Percentiles rank a stretch among this genome's conserved stretches.
Conservation (phyloP, 2,888 invertebrate species). For the Cheilosia variabilis region DNA sequence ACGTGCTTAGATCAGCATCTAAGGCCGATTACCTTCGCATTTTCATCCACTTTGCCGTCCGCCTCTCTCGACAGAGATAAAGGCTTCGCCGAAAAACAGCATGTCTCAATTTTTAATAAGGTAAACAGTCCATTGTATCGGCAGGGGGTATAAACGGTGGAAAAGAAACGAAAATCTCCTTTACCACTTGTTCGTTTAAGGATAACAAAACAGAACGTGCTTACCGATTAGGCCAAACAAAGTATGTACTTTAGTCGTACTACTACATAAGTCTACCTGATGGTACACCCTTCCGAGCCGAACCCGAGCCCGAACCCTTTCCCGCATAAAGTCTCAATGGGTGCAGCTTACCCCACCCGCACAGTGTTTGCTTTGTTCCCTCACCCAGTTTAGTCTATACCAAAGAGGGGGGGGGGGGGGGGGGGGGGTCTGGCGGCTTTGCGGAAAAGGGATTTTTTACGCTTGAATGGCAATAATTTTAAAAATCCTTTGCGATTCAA, state of each 20-base stretch:
- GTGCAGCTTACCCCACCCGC: slow-evolving; percentile 15
- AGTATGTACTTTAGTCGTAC: slow-evolving; percentile 51
- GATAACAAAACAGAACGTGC: slow-evolving; percentile 74
- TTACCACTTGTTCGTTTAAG: slow-evolving; percentile 72
- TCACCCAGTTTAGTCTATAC: not conserved
- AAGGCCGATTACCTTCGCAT: slow-evolving; percentile 47
- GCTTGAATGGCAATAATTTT: slow-evolving; percentile 82
- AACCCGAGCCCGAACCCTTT: slow-evolving; percentile 33
- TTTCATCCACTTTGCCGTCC: slow-evolving; percentile 11
- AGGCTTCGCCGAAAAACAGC: slow-evolving; percentile 13
- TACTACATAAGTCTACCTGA: slow-evolving; percentile 46
- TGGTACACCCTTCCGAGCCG: slow-evolving; percentile 28
- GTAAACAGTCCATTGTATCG: slow-evolving; percentile 63
- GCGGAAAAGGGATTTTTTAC: slow-evolving; percentile 78
- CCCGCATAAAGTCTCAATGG: slow-evolving; percentile 13
- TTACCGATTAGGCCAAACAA: slow-evolving; percentile 72
- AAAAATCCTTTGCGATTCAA: slow-evolving; percentile 83
- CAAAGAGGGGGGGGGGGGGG: slow-evolving; percentile 13
- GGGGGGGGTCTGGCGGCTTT: no score
- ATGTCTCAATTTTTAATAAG: slow-evolving; percentile 74
- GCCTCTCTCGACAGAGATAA: slow-evolving; percentile 13
- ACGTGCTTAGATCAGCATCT: slow-evolving; percentile 39
- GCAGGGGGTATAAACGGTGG: not conserved
- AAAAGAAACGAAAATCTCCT: slow-evolving; percentile 34
- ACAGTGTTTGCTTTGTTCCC: slow-evolving; percentile 40